phyloP scores from a whole-genome alignment of 2,888 invertebrate genomes.

The Drosophila demipolita region DNA sequence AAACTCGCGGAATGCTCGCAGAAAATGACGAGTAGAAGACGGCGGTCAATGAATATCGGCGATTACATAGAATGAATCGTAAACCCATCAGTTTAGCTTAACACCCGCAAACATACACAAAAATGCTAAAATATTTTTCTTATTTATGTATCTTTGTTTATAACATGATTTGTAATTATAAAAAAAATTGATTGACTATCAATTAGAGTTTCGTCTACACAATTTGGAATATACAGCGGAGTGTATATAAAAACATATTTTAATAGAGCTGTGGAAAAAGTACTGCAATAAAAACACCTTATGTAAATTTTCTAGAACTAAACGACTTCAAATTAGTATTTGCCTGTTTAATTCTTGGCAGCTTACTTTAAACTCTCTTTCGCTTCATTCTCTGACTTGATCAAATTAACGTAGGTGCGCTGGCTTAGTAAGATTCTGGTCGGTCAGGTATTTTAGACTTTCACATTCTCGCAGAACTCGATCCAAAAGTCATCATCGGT shows the following conservation, averaged over 20 bases:
- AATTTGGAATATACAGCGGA: not conserved
- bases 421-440: constrained; percentile 85
- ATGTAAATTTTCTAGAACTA: constrained; percentile 31
- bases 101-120: not conserved
- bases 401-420: constrained; percentile 69
- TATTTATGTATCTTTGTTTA: not conserved
- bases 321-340: not conserved
- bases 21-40: constrained; percentile 18
- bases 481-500: constrained; percentile 89
- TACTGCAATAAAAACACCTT: constrained; percentile 25
- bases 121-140: not conserved
- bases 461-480: constrained; percentile 89
- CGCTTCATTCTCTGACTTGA: constrained; percentile 48
- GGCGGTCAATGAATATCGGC: constrained; percentile 9
- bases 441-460: constrained; percentile 89
- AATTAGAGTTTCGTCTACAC: not conserved
- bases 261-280: no score
- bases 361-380: not conserved
- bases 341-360: constrained; percentile 17
- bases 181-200: not conserved
- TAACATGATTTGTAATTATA: not conserved
- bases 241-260: not conserved
- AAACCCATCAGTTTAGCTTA: constrained; percentile 25
- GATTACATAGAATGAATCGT: constrained; percentile 19
- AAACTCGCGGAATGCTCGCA: constrained; percentile 6